These are phyloP conservation scores for Drosophila bipectinata DNA, from an alignment of 1,140 invertebrate species.

Conservation along the genomic window DNA sequence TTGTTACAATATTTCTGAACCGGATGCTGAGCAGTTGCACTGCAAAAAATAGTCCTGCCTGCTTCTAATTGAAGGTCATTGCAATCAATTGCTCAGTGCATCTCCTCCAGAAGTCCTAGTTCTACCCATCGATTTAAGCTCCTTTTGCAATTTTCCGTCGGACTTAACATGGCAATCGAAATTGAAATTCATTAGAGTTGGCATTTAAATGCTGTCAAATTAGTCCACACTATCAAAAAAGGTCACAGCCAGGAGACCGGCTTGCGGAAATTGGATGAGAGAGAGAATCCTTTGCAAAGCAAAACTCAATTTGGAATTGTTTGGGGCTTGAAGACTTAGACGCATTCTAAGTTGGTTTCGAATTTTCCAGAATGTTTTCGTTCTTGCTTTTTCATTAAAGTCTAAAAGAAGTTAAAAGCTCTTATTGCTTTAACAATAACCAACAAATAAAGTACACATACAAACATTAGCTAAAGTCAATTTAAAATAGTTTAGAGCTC, in stretches of 20 bases:
- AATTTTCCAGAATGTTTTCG: neutral
- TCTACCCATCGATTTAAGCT: neutral
- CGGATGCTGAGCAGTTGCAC: conserved; percentile 19
- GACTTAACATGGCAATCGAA: conserved; percentile 26
- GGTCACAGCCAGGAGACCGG: conserved; percentile 4
- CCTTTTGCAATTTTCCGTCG: conserved; percentile 27
- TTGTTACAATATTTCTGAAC: conserved; percentile 19
- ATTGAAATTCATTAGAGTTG: conserved; percentile 28
- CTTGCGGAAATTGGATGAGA: conserved; percentile 4
- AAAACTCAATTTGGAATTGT: conserved; percentile 27
- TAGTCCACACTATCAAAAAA: conserved; percentile 15
- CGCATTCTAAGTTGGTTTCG: conserved; percentile 10
- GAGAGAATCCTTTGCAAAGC: conserved; percentile 1
- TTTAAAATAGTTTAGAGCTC: no score
- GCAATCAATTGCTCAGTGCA: conserved; percentile 33
- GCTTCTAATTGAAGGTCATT: conserved; percentile 46
- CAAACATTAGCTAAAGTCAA: no score
- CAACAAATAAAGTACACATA: no score
- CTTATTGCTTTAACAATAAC: no score
- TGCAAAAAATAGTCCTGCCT: conserved; percentile 17
- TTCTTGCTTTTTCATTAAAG: neutral
- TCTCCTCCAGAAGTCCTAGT: conserved; percentile 1
- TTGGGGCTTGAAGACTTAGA: conserved; percentile 26
- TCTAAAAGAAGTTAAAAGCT: neutral
- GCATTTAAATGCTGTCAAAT: conserved; percentile 19